These are phyloP conservation scores for Tragelaphus strepsiceros DNA, from an alignment of 2,113 vertebrate genomes.

Conservation along the genomic window DNA sequence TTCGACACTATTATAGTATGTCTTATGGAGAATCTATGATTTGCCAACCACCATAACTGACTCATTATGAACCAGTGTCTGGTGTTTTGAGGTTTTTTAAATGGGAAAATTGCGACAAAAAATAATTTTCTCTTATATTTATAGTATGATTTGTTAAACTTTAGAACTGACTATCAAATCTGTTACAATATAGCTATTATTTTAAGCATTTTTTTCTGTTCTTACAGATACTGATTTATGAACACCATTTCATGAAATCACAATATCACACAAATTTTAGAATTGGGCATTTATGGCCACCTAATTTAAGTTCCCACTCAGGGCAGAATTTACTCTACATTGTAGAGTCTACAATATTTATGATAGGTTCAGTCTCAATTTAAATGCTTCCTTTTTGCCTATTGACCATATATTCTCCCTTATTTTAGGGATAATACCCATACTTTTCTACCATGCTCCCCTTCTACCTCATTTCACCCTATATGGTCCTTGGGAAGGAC, in stretches of 20 bases:
- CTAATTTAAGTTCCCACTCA: background rate
- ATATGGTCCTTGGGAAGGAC: background rate
- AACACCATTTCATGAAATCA: background rate
- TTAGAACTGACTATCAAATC: background rate
- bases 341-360: background rate
- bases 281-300: background rate
- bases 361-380: background rate
- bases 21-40: background rate
- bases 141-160: background rate
- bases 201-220: background rate
- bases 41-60: background rate
- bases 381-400: background rate
- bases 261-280: background rate
- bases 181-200: background rate
- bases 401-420: background rate
- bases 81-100: background rate
- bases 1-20: background rate
- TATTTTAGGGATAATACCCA: background rate
- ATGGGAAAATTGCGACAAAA: background rate
- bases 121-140: background rate
- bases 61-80: background rate
- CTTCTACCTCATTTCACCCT: background rate
- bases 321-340: background rate
- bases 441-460: background rate
- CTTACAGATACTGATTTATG: background rate